Evolutionary conservation across 2,888 invertebrate species (phyloP).

Genomic region (Papilio demoleus): DNA sequence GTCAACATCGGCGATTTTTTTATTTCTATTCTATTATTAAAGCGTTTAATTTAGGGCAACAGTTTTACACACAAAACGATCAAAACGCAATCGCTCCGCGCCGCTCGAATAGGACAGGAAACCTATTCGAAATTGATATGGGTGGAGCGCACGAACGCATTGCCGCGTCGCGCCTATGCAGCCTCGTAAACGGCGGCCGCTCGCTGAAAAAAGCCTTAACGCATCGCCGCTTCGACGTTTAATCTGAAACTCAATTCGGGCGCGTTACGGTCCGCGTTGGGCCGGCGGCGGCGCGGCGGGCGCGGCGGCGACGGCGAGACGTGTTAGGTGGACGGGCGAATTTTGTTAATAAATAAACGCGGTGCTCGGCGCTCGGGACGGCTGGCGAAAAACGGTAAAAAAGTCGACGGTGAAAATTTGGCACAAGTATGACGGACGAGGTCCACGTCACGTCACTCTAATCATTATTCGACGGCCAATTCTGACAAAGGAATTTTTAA

Average conservation of each 20-base stretch:
- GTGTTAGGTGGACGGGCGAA: constrained; percentile 75
- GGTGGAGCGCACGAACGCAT: constrained; percentile 76
- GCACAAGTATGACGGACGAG: constrained; percentile 78
- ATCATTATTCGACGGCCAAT: constrained; percentile 76
- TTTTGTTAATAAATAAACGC: constrained; percentile 83
- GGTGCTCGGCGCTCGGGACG: constrained; percentile 70
- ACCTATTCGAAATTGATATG: constrained; percentile 83
- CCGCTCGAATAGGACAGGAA: constrained; percentile 78
- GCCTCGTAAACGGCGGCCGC: constrained; percentile 74
- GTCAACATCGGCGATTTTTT: constrained; percentile 71
- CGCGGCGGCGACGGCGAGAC: constrained; percentile 51
- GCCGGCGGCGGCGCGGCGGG: constrained; percentile 20
- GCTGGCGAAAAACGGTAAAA: constrained; percentile 72
- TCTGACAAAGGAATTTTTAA: constrained; percentile 81
- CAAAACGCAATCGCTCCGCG: constrained; percentile 78
- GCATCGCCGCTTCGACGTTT: constrained; percentile 42
- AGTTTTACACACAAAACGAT: constrained; percentile 81
- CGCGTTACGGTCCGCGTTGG: constrained; percentile 53
- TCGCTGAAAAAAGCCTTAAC: constrained; percentile 60
- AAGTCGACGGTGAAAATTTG: constrained; percentile 73
- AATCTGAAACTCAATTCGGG: constrained; percentile 56
- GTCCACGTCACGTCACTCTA: constrained; percentile 71
- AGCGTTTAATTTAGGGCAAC: constrained; percentile 82
- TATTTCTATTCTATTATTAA: constrained; percentile 82
- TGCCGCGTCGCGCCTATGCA: constrained; percentile 76